phyloP scores from a whole-genome alignment of 2,888 invertebrate species.

The Thymelicus sylvestris region DNA sequence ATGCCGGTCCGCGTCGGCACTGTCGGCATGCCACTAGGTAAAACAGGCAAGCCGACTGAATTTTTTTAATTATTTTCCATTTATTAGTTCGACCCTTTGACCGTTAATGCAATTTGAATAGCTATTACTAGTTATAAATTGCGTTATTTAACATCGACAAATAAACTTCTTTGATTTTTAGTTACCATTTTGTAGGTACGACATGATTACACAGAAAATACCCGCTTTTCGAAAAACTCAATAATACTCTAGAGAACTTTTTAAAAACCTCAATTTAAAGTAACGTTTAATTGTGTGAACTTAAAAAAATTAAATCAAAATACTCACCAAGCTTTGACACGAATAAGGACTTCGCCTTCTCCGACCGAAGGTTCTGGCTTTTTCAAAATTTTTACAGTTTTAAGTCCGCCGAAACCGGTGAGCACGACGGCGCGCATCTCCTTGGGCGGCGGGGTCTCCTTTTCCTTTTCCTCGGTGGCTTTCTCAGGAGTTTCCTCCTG shows the following conservation, averaged over 20 bases:
- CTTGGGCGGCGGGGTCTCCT: slow-evolving; percentile 86
- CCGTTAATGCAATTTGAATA: too few relatives aligned
- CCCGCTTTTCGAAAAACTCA: slow-evolving; percentile 32
- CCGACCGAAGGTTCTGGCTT: slow-evolving; percentile 89
- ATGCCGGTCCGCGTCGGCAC: too few relatives aligned
- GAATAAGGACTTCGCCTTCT: slow-evolving; percentile 91
- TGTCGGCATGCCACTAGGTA: slow-evolving; percentile 50
- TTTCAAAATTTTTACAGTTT: slow-evolving; percentile 92
- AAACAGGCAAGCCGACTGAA: slow-evolving; percentile 45
- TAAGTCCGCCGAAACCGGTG: slow-evolving; percentile 93
- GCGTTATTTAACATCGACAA: too few relatives aligned
- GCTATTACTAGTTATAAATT: too few relatives aligned
- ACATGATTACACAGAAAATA: background rate
- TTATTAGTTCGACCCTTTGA: too few relatives aligned
- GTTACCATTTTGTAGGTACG: background rate
- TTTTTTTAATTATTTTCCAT: slow-evolving; percentile 28
- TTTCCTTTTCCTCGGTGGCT: slow-evolving; percentile 82
- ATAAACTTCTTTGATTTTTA: background rate
- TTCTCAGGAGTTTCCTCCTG: slow-evolving; percentile 81
- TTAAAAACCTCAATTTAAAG: too few relatives aligned
- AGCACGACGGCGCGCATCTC: slow-evolving; percentile 94
- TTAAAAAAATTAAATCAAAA: slow-evolving; percentile 37
- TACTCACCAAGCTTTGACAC: slow-evolving; percentile 94
- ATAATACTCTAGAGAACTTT: background rate
- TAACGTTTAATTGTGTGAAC: background rate